Base-by-base conservation (phyloP, 1,140 invertebrate species). In the Apis dorsata region DNA sequence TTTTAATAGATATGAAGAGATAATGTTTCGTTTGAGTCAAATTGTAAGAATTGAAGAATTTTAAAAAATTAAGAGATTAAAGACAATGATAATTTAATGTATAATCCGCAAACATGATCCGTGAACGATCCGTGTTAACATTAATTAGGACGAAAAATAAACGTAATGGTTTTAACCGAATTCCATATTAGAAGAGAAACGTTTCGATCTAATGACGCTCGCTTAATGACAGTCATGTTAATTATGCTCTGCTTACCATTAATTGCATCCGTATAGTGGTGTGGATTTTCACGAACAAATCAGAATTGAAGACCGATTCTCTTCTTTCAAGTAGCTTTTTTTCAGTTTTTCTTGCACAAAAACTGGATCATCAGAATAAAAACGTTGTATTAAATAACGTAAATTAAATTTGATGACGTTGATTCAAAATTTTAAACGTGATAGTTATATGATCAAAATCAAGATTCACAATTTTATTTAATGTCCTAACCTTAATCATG, bases 211-310 rank as follows among this genome's bases (percentile, higher is more conserved):
- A 60, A 63, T 49, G 84, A 66, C 80, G 80, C 53, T 68, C 72
- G 65, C 59, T 63, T 75, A 83, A 86, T 55, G 84, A 86, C 79
- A 86, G 62, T 44, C 57, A 69, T 72, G 65, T 86, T 83, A 86
- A 86, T 86, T 85, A 72, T 77, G 59, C 68, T 62, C 24, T 60
- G 69, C 55, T 78, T 69, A 60, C 44, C 57, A 70, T 74, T 86
- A 86, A 85, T 85, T 86, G 70, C 79, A 83, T 82, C 60, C 62
- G 57, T 63, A 69, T 51, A 11, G 9, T 68, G 10, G 55, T 28
- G 68, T 57, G 13, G 19, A 75, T 80, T 88, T 77, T 51, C 82
- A 49, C 70, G 66, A 71, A 84, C 55, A 65, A 76, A 79, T 77
- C 70, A 65, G n/a, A 71, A 80, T 87, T 85, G 85, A 86, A 68